Conservation (phyloP, 2,113 vertebrate genomes). For the Strix uralensis region DNA sequence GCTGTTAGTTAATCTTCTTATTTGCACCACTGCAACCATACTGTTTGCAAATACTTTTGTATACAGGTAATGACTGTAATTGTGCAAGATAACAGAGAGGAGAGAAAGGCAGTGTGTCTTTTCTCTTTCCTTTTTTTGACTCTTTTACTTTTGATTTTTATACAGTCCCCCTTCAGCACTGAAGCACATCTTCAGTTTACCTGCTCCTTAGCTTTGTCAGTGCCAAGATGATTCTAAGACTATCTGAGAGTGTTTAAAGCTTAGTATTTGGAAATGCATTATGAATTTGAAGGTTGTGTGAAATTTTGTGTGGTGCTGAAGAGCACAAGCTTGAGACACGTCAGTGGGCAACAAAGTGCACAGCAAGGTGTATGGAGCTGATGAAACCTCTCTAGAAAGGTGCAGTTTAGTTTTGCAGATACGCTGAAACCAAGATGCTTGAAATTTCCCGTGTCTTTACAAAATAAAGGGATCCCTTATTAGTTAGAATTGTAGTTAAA, state of each 20-base stretch:
- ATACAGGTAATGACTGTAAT: not conserved
- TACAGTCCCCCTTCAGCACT: not conserved
- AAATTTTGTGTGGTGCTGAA: not conserved
- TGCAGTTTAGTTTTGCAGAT: not conserved
- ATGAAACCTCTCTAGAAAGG: not conserved
- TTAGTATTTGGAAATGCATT: not conserved
- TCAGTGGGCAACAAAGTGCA: not conserved
- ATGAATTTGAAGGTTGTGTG: not conserved
- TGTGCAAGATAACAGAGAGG: not conserved
- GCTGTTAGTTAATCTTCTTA: not conserved
- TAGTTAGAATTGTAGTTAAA: not conserved
- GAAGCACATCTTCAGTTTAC: not conserved
- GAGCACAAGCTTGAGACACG: not conserved
- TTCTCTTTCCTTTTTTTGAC: not conserved
- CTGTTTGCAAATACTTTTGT: not conserved
- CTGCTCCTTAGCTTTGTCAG: not conserved
- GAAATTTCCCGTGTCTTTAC: not conserved
- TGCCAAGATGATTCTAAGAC: not conserved
- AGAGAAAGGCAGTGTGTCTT: not conserved
- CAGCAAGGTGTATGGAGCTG: not conserved
- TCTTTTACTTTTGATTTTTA: not conserved
- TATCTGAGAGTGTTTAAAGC: not conserved
- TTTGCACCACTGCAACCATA: not conserved
- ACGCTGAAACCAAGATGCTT: not conserved
- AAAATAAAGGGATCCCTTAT: not conserved